Evolutionary conservation across 1,140 invertebrate genomes (phyloP).

Genomic region (Centruroides sculpturatus): DNA sequence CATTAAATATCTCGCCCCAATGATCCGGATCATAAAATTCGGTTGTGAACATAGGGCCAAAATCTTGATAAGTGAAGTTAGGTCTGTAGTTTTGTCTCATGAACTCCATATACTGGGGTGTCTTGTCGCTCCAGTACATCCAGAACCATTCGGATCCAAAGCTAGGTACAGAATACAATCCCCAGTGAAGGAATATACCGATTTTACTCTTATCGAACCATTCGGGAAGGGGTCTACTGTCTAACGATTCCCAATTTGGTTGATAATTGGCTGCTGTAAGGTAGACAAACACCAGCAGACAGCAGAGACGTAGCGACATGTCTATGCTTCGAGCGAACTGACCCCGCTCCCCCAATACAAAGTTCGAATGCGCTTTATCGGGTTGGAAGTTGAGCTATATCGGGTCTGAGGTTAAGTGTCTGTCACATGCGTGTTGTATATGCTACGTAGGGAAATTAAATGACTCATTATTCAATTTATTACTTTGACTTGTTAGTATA

Average conservation of each 20-base stretch:
- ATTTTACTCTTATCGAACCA: conserved; percentile 33
- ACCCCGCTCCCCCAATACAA: too few species aligned
- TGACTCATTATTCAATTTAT: too few species aligned
- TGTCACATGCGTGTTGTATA: too few species aligned
- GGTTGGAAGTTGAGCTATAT: too few species aligned
- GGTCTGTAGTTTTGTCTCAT: conserved; percentile 31
- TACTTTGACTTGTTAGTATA: too few species aligned
- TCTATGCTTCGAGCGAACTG: too few species aligned
- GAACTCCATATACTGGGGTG: conserved; percentile 21
- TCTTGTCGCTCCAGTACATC: conserved; percentile 16
- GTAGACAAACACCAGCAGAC: too few species aligned
- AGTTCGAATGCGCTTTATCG: too few species aligned
- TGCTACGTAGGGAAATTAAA: too few species aligned
- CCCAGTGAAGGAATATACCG: conserved; percentile 35
- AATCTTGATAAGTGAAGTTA: conserved; percentile 33
- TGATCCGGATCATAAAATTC: conserved; percentile 30
- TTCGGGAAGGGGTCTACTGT: conserved; percentile 27
- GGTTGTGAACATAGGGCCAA: conserved; percentile 29
- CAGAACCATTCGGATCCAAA: conserved; percentile 25
- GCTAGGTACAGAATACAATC: conserved; percentile 29
- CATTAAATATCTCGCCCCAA: conserved; percentile 29
- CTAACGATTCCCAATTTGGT: conserved; percentile 28
- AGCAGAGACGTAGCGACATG: too few species aligned
- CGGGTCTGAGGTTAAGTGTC: too few species aligned
- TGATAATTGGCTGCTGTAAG: conserved; percentile 7